These are phyloP conservation scores for Tridacna crocea DNA, from an alignment of 2,888 invertebrate species.

Conservation along the genomic window DNA sequence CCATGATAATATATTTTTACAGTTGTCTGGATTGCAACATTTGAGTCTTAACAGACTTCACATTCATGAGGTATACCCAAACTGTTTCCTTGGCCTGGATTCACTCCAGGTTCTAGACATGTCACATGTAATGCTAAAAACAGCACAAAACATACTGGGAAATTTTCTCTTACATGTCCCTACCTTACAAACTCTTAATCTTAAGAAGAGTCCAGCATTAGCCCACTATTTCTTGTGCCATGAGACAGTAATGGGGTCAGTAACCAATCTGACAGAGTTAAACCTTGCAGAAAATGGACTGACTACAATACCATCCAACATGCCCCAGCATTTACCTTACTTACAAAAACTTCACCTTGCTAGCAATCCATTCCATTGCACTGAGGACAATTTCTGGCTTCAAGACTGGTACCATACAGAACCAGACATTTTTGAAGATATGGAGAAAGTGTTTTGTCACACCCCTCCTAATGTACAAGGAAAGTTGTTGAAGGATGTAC, in stretches of 20 bases:
- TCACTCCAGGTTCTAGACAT: conserved; percentile 63
- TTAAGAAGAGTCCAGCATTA: conserved; percentile 68
- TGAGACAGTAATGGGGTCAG: conserved; percentile 46
- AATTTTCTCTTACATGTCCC: conserved; percentile 68
- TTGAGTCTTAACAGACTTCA: conserved; percentile 70
- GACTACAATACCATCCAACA: conserved; percentile 54
- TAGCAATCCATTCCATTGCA: conserved; percentile 92
- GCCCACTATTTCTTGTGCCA: conserved; percentile 61
- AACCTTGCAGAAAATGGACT: conserved; percentile 69
- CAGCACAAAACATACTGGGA: conserved; percentile 57
- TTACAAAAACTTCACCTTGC: conserved; percentile 86
- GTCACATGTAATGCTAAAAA: conserved; percentile 57
- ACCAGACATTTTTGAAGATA: conserved; percentile 55
- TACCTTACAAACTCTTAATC: conserved; percentile 57
- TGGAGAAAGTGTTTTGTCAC: conserved; percentile 59
- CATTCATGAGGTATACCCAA: conserved; percentile 62
- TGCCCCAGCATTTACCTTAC: conserved; percentile 56
- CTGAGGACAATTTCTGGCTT: conserved; percentile 92
- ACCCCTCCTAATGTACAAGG: conserved; percentile 61
- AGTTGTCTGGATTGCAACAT: conserved; percentile 57
- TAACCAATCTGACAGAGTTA: conserved; percentile 61
- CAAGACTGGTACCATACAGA: conserved; percentile 84
- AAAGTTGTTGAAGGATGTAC: conserved; percentile 45
- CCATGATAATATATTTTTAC: conserved; percentile 62
- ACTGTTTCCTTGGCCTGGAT: conserved; percentile 67